Conservation (phyloP, 2,113 vertebrate species). For the Varanus salvator region DNA sequence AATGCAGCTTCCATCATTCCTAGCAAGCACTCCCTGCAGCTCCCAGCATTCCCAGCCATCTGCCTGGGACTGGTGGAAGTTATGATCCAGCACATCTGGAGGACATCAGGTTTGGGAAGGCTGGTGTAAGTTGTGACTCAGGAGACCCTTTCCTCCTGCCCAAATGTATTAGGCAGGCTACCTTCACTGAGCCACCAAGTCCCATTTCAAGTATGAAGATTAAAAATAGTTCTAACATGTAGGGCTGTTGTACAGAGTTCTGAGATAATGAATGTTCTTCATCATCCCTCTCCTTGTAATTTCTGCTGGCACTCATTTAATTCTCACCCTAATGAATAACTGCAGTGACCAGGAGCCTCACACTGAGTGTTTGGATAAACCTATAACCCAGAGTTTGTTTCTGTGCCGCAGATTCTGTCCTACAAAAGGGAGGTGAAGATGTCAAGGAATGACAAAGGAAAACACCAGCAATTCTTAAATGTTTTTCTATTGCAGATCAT, state of each 20-base stretch:
- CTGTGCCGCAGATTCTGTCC: neutral
- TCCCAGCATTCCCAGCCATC: neutral
- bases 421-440: neutral
- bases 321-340: neutral
- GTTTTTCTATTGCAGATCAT: neutral
- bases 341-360: too few relatives aligned
- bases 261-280: neutral
- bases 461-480: neutral
- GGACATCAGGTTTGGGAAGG: neutral
- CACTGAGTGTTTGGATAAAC: neutral
- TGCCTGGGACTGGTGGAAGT: neutral
- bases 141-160: neutral
- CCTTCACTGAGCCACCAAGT: neutral
- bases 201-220: neutral
- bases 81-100: neutral
- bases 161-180: neutral
- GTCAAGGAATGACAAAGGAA: neutral
- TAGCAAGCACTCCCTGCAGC: neutral
- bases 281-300: neutral
- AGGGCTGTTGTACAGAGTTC: neutral
- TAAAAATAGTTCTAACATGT: neutral
- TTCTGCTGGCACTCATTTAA: neutral
- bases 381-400: neutral
- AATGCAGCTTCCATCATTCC: neutral
- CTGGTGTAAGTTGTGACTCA: neutral